Percentiles rank a stretch among this genome's conserved stretches.
Evolutionary conservation across 2,797 vertebrate species (phyloP).

Genomic region (Avahi laniger): DNA sequence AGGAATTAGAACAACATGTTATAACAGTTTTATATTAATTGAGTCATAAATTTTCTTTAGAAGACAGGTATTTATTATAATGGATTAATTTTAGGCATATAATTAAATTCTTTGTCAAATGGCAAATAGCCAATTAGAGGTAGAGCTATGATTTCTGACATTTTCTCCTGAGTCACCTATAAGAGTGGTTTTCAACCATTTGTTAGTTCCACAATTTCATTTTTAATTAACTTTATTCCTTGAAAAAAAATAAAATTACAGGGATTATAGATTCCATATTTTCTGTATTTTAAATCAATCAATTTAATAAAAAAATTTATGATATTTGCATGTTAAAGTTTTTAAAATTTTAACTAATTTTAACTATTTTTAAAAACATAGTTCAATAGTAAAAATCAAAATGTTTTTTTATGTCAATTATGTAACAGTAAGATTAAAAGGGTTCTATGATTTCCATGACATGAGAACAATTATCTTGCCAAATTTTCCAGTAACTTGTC

Average conservation of each 20-base stretch:
- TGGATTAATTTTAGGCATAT: slow-evolving; percentile 54
- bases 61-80: slow-evolving; percentile 56
- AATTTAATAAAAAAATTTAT: neutral
- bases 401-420: neutral
- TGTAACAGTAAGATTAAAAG: neutral
- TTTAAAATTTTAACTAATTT: too few species aligned
- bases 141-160: slow-evolving; percentile 15
- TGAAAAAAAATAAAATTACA: neutral
- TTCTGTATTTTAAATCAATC: slow-evolving; percentile 16
- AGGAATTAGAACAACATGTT: slow-evolving; percentile 31
- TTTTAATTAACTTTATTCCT: neutral
- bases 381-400: neutral
- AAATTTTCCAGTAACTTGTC: neutral
- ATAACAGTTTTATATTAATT: slow-evolving; percentile 46
- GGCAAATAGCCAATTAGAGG: slow-evolving; percentile 31
- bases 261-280: neutral
- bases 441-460: neutral
- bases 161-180: slow-evolving; percentile 40
- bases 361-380: slow-evolving; percentile 1
- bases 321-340: slow-evolving; percentile 11
- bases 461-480: neutral
- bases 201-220: neutral
- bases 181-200: slow-evolving; percentile 2
- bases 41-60: slow-evolving; percentile 64
- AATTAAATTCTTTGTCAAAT: slow-evolving; percentile 63